These are phyloP conservation scores for Pseudochirops cupreus DNA, from an alignment of 2,797 vertebrate species.

Conservation along the genomic window DNA sequence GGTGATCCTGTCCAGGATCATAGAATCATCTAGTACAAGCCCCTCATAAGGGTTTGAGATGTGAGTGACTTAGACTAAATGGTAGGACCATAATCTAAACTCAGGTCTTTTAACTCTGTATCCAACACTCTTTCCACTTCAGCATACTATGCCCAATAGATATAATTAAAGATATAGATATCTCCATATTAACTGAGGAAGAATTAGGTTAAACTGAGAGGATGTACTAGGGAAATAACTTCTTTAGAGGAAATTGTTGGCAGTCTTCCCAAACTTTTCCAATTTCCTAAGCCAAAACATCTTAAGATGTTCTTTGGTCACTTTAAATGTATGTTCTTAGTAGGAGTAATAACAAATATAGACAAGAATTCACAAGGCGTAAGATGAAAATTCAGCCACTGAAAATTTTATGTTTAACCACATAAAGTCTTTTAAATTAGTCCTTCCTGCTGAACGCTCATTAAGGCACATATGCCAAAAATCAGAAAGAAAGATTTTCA, in stretches of 20 bases:
- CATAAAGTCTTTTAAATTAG: slow-evolving; percentile 47
- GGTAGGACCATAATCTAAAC: neutral
- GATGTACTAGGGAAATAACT: neutral
- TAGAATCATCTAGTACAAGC: neutral
- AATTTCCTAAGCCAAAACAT: neutral
- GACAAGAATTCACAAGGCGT: slow-evolving; percentile 29
- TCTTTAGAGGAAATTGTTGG: neutral
- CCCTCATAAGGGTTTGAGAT: neutral
- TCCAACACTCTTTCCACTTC: neutral
- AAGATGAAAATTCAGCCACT: slow-evolving; percentile 10
- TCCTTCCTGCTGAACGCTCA: slow-evolving; percentile 45
- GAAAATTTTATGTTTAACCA: slow-evolving; percentile 47
- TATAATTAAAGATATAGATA: neutral
- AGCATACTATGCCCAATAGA: neutral
- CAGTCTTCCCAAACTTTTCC: neutral
- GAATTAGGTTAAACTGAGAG: neutral
- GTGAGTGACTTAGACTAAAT: neutral
- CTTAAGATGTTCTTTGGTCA: slow-evolving; percentile 19
- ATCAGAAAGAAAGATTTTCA: slow-evolving; percentile 1
- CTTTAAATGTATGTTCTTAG: slow-evolving; percentile 31
- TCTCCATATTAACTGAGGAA: neutral
- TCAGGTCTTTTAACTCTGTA: neutral
- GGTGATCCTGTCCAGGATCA: neutral
- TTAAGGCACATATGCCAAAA: neutral
- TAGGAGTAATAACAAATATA: slow-evolving; percentile 38